Conservation (phyloP, 2,888 invertebrate genomes). For the Drosophila picticornis region DNA sequence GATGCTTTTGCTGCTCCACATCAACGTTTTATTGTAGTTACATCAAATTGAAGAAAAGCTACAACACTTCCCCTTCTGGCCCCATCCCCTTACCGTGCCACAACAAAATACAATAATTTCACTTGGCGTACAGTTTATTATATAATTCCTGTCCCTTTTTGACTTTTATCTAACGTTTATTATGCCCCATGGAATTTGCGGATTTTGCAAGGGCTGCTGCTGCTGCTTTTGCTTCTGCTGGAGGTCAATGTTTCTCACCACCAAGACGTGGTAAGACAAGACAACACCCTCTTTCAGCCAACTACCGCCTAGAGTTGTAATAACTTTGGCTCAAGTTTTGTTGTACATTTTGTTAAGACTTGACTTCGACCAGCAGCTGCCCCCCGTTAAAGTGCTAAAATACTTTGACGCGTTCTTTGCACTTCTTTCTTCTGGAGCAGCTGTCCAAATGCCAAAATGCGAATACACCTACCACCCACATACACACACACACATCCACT, state of each 20-base stretch:
- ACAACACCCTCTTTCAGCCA: constrained; percentile 4
- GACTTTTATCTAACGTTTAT: constrained; percentile 82
- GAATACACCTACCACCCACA: constrained; percentile 39
- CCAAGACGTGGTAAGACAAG: constrained; percentile 43
- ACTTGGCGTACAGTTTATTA: constrained; percentile 76
- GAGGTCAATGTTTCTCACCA: constrained; percentile 67
- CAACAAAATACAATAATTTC: constrained; percentile 67
- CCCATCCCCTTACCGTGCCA: constrained; percentile 4
- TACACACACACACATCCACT: constrained; percentile 9
- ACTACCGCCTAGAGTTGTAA: constrained; percentile 64
- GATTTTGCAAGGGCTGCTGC: constrained; percentile 57
- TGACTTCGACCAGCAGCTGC: constrained; percentile 7
- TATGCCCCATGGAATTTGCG: constrained; percentile 78
- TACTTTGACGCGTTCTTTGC: constrained; percentile 78
- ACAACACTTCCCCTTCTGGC: neutral
- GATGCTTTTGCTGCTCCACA: constrained; percentile 35
- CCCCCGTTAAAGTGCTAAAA: constrained; percentile 68
- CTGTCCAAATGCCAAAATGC: constrained; percentile 68
- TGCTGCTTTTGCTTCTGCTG: constrained; percentile 33
- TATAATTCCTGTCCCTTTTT: constrained; percentile 80
- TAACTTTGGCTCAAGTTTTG: constrained; percentile 72
- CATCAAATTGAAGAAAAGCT: constrained; percentile 48
- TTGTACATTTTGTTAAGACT: constrained; percentile 57
- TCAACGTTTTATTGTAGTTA: constrained; percentile 59
- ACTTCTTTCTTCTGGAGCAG: constrained; percentile 60